Evolutionary conservation across 2,113 vertebrate genomes (phyloP).

Genomic region (Machaerirhynchus nigripectus): DNA sequence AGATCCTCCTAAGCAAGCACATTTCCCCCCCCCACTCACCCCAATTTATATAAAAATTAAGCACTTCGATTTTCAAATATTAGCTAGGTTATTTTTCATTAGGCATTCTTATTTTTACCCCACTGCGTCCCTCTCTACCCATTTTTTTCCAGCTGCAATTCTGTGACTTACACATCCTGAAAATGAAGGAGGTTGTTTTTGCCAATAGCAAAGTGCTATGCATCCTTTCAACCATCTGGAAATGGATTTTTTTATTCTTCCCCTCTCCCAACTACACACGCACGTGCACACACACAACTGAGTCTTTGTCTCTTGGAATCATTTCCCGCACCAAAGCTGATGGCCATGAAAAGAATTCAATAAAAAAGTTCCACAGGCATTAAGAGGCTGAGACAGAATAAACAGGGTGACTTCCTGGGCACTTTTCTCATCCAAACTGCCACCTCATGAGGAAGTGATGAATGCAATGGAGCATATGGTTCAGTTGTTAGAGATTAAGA

Average conservation of each 20-base stretch:
- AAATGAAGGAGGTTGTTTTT: constrained; percentile 65
- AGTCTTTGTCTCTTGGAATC: constrained; percentile 48
- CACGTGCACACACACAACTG: constrained; percentile 14
- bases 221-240: constrained; percentile 68
- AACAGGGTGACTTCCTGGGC: constrained; percentile 21
- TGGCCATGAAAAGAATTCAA: constrained; percentile 20
- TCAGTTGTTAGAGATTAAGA: neutral
- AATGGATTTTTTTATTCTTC: constrained; percentile 60
- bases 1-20: neutral
- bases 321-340: constrained; percentile 37
- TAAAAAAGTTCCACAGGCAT: constrained; percentile 20
- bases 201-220: constrained; percentile 62
- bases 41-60: neutral
- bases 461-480: neutral
- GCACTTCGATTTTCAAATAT: neutral
- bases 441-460: constrained; percentile 33
- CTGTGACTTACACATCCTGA: constrained; percentile 59
- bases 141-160: constrained; percentile 63
- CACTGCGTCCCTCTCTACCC: neutral
- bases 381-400: neutral
- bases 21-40: accelerated
- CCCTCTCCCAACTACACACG: neutral
- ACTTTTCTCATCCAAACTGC: constrained; percentile 37
- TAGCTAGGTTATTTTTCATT: neutral
- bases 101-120: neutral